These are phyloP conservation scores for Cartodere bifasciata DNA, from an alignment of 2,888 invertebrate genomes.

Conservation along the genomic window DNA sequence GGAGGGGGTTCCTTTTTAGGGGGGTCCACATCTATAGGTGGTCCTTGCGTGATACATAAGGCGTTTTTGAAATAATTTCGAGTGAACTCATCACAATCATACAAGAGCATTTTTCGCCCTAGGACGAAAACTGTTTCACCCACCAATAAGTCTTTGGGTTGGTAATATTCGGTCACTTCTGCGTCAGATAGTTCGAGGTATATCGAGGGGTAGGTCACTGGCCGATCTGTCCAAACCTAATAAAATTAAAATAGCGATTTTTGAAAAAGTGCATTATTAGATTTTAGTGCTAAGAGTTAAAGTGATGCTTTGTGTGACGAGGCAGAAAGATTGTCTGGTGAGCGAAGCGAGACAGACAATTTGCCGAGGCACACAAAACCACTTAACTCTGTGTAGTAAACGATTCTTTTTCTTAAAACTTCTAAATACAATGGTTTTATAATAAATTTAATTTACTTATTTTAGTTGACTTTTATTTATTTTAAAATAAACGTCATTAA, in stretches of 20 bases:
- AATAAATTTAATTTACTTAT: too few species aligned
- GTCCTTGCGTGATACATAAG: slow-evolving; percentile 34
- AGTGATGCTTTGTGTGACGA: neutral
- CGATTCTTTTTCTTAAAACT: too few species aligned
- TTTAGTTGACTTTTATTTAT: too few species aligned
- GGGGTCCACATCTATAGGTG: slow-evolving; percentile 27
- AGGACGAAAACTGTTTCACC: slow-evolving; percentile 59
- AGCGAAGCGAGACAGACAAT: neutral
- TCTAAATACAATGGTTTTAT: too few species aligned
- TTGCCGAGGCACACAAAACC: neutral
- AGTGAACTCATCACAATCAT: slow-evolving; percentile 71
- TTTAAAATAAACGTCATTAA: too few species aligned
- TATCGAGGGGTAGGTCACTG: slow-evolving; percentile 49
- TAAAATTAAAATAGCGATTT: too few species aligned
- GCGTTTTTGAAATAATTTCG: slow-evolving; percentile 50
- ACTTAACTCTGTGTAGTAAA: too few species aligned
- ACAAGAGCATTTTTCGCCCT: slow-evolving; percentile 58
- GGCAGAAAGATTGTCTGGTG: slow-evolving; percentile 1
- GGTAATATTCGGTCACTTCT: slow-evolving; percentile 66
- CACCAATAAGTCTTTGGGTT: slow-evolving; percentile 62
- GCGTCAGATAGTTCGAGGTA: slow-evolving; percentile 56
- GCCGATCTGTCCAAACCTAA: slow-evolving; percentile 30
- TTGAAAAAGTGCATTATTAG: too few species aligned
- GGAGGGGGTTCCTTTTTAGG: slow-evolving; percentile 21
- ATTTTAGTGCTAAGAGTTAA: too few species aligned